Evolutionary conservation across 2,888 invertebrate genomes (phyloP), one percentile per base, ranked within the genome.

Genomic region (Heliconius ismenius): DNA sequence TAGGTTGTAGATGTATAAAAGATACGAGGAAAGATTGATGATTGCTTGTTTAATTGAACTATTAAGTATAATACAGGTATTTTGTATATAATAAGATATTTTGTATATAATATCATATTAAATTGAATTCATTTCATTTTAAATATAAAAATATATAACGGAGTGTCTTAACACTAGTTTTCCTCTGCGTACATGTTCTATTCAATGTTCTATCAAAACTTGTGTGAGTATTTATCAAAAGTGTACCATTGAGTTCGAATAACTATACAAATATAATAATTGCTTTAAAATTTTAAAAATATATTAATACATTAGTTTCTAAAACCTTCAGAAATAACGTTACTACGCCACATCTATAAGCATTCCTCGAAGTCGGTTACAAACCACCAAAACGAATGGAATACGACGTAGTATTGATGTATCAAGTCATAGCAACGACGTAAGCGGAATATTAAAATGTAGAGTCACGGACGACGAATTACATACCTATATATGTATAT

Each of bases 391-490:
- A 78, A 75, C 67, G 74, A 68, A 63, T 60, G 49, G 28, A 76
- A 74, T 76, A 64, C 64, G 74, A 76, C 76, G 54, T 73, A 74
- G 79, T 91, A 92, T 92, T 85, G 92, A 92, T 89, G 87, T 92
- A 91, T 90, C 91, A 89, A 86, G 81, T 84, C 90, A 88, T 91
- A 88, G 90, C 91, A 88, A 91, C 91, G 81, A 85, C 86, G 83
- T 81, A 80, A 78, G 78, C 79, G 81, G 90, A 89, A 91, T 92
- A 91, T 89, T 89, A 91, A 92, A 88, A 90, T 88, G 89, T 87
- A 83, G 81, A 89, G 92, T 91, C 92, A 92, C 92, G 92, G 90
- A 89, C 85, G 79, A 80, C 78, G 81, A 81, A 80, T 79, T 80
- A 78, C 75, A 77, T 75, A 76, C 77, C 32, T 74, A 54, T 69